These are phyloP conservation scores for Oasisia sp. DNA, from an alignment of 2,888 invertebrate genomes.

Conservation along the genomic window DNA sequence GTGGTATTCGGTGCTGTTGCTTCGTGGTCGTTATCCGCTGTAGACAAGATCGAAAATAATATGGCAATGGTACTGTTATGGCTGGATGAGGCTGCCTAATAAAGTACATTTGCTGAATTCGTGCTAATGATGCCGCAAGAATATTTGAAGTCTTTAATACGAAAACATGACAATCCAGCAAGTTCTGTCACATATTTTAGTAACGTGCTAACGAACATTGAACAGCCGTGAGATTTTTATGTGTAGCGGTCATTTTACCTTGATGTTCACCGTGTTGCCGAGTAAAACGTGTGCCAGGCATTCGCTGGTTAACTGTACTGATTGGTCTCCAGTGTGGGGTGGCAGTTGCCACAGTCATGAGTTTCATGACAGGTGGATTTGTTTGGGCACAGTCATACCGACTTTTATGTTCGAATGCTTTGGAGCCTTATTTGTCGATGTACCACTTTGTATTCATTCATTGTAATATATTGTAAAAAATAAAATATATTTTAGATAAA, in stretches of 20 bases:
- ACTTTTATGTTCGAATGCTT: constrained; percentile 11
- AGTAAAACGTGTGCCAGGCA: neutral
- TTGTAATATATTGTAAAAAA: constrained; percentile 17
- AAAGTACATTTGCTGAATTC: neutral
- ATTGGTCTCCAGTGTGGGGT: neutral
- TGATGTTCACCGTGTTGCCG: neutral
- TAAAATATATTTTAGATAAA: constrained; percentile 17
- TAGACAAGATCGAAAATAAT: neutral
- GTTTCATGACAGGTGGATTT: neutral
- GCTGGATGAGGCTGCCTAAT: neutral
- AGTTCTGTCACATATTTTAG: neutral
- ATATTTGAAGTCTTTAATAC: neutral
- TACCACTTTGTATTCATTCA: constrained; percentile 17
- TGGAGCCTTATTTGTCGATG: neutral
- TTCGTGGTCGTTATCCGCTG: neutral
- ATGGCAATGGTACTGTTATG: neutral
- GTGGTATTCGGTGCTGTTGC: neutral
- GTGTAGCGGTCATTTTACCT: neutral
- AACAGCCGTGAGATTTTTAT: neutral
- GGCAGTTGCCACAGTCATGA: neutral
- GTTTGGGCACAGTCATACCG: neutral
- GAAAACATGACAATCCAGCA: neutral
- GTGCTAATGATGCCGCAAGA: neutral
- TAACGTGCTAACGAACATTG: neutral
- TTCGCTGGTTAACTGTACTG: neutral